Conservation (phyloP, 30 jellyfish, hydroid and myxozoan genomes). For the Nemopilema nomurai region DNA sequence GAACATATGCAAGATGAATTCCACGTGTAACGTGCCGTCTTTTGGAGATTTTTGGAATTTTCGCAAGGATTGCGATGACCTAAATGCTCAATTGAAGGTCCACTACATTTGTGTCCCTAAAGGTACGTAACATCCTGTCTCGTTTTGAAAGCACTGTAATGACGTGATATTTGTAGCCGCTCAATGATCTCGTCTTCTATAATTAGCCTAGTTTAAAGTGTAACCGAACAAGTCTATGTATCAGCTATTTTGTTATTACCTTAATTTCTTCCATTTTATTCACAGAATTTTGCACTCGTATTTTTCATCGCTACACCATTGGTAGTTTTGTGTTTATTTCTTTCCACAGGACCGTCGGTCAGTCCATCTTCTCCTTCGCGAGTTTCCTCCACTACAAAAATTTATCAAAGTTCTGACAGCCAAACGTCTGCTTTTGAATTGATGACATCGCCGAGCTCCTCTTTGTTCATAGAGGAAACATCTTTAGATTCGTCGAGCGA, state of each 20-base stretch:
- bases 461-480: background rate
- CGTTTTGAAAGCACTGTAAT: no score
- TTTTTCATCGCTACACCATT: no score
- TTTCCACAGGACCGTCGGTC: background rate
- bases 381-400: background rate
- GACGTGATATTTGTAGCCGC: no score
- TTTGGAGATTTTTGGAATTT: slow-evolving; percentile 39
- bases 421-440: background rate
- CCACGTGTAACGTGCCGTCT: slow-evolving; percentile 39
- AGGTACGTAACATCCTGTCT: no score
- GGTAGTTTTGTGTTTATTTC: background rate
- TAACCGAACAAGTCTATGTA: no score
- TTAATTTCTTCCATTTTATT: no score
- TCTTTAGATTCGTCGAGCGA: background rate
- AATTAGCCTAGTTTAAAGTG: no score
- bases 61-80: slow-evolving; percentile 26
- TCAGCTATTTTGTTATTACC: no score
- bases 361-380: background rate
- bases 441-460: background rate
- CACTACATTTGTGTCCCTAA: slow-evolving; percentile 25
- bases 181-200: no score
- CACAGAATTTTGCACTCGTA: no score
- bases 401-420: background rate
- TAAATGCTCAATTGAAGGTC: slow-evolving; percentile 49
- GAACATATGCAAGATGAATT: slow-evolving; percentile 31